phyloP scores from a whole-genome alignment of 1,140 invertebrate genomes.

The Nomia melanderi region DNA sequence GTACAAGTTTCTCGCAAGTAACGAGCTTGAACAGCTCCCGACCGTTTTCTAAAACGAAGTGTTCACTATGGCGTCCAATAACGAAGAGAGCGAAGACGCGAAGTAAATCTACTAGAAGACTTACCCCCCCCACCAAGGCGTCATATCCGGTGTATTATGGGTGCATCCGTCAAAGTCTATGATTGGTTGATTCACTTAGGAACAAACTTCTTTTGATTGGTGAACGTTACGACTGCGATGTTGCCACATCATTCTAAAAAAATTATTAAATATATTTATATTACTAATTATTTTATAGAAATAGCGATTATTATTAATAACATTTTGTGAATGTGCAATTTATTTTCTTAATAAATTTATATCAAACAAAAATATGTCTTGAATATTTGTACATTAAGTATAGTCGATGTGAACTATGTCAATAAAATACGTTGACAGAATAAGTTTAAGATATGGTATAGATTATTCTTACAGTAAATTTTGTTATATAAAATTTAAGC shows the following conservation, averaged over 20 bases:
- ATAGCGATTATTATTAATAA: too few species aligned
- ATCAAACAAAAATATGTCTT: too few species aligned
- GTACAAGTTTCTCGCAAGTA: not conserved
- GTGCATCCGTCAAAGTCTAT: not conserved
- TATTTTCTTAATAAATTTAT: too few species aligned
- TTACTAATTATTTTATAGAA: too few species aligned
- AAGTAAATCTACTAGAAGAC: conserved; percentile 10
- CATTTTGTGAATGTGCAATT: too few species aligned
- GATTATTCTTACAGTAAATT: too few species aligned
- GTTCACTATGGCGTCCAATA: conserved; percentile 46
- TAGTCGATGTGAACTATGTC: too few species aligned
- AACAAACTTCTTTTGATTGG: not conserved
- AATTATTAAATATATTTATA: too few species aligned
- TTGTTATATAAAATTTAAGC: too few species aligned
- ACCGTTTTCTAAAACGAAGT: not conserved
- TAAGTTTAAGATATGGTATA: too few species aligned
- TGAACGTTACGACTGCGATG: not conserved
- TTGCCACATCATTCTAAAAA: not conserved
- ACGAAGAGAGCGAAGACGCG: conserved; percentile 57
- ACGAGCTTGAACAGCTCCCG: not conserved
- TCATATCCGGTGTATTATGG: conserved; percentile 2
- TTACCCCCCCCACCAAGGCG: not conserved
- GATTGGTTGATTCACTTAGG: conserved; percentile 7
- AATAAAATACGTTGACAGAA: too few species aligned
- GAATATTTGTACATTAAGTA: too few species aligned